A percentile compares a stretch with the other conserved stretches of the same genome.
Evolutionary conservation across 2,113 vertebrate species (phyloP).

Genomic region (Pollimyrus isidori): DNA sequence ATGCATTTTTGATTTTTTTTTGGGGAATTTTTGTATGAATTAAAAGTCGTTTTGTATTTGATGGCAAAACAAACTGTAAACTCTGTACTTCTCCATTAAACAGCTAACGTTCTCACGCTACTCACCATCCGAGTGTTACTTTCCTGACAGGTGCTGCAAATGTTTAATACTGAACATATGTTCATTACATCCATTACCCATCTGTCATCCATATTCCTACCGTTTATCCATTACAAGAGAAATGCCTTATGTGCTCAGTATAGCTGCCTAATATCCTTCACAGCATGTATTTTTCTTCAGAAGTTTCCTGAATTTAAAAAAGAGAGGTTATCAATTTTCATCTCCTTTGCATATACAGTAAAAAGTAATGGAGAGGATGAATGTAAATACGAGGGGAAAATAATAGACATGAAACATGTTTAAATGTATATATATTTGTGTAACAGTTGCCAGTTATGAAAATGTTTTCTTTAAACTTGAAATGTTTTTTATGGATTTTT

Average conservation of each 20-base stretch:
- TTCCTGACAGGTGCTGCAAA: neutral
- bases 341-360: neutral
- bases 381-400: neutral
- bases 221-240: neutral
- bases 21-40: constrained; percentile 25
- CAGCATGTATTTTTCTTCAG: neutral
- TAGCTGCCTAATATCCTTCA: neutral
- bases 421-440: neutral
- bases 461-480: neutral
- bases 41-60: neutral
- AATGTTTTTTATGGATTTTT: neutral
- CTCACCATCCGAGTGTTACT: neutral
- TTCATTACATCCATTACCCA: neutral
- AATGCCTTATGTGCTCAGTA: neutral
- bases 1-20: constrained; percentile 32
- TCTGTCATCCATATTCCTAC: neutral
- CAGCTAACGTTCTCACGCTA: neutral
- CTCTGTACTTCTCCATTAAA: constrained; percentile 13
- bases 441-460: neutral
- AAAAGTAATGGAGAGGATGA: neutral
- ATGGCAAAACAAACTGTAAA: constrained; percentile 7
- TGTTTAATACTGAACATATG: neutral
- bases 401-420: neutral
- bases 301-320: neutral
- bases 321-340: neutral